A percentile compares a stretch with the other conserved stretches of the same genome.
These are phyloP conservation scores for Coregonus sp. DNA, from an alignment of 2,797 vertebrate genomes.

Conservation along the genomic window DNA sequence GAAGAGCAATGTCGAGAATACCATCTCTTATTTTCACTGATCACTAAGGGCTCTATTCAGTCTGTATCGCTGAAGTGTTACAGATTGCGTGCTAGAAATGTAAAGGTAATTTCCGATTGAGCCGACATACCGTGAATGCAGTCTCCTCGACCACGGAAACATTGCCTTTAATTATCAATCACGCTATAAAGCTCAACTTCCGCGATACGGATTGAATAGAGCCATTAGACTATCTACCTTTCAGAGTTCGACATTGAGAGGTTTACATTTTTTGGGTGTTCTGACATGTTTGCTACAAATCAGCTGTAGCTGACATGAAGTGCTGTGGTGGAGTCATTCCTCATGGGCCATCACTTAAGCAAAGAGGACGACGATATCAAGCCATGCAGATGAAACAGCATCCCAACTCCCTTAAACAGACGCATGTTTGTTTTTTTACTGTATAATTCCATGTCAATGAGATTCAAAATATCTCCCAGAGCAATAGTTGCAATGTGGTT, in stretches of 20 bases:
- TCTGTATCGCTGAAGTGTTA: no score
- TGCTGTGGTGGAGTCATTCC: not conserved
- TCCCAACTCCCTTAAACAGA: not conserved
- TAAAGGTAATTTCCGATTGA: no score
- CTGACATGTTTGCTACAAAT: not conserved
- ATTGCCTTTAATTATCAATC: no score
- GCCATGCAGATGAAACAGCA: not conserved
- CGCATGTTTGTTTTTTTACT: not conserved
- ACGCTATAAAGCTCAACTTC: no score
- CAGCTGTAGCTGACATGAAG: not conserved
- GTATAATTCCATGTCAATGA: no score
- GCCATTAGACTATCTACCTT: not conserved
- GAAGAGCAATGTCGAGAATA: no score
- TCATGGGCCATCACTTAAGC: not conserved
- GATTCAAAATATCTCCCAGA: not conserved
- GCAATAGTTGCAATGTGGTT: not conserved
- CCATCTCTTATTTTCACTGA: no score
- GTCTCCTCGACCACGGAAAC: no score
- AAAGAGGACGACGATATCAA: not conserved
- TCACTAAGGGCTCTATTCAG: no score
- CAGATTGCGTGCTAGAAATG: no score
- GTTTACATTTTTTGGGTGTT: not conserved
- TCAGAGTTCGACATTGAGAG: not conserved
- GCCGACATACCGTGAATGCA: no score
- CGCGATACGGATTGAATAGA: no score